Conservation (phyloP, 2,797 vertebrate species). For the Bradypus variegatus region DNA sequence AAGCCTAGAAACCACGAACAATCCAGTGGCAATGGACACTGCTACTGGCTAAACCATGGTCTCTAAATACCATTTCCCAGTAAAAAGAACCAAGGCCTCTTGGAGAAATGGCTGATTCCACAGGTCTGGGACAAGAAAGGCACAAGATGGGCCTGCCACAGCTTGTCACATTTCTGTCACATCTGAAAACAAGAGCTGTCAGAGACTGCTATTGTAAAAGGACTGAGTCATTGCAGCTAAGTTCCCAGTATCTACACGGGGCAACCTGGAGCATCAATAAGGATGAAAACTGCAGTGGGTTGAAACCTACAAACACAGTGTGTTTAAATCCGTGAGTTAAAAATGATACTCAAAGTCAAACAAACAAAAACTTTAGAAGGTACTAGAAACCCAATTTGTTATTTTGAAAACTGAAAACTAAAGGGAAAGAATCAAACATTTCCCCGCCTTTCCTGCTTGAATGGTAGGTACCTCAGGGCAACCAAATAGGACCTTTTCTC, state of each 20-base stretch:
- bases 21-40: background rate
- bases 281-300: background rate
- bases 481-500: background rate
- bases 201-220: background rate
- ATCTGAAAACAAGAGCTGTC: background rate
- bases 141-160: background rate
- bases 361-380: background rate
- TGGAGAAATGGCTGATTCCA: background rate
- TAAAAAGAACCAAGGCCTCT: background rate
- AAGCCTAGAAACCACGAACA: background rate
- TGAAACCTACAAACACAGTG: background rate
- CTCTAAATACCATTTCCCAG: slow-evolving; percentile 6
- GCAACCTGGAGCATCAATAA: background rate
- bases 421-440: background rate
- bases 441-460: background rate
- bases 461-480: background rate
- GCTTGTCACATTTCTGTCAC: background rate
- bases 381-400: background rate
- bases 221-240: background rate
- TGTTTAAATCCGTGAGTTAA: background rate
- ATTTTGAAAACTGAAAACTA: background rate
- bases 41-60: background rate
- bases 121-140: background rate
- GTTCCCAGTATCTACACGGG: background rate
- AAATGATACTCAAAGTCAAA: background rate